Conservation (phyloP, 1,140 invertebrate species). For the Caenorhabditis latens region DNA sequence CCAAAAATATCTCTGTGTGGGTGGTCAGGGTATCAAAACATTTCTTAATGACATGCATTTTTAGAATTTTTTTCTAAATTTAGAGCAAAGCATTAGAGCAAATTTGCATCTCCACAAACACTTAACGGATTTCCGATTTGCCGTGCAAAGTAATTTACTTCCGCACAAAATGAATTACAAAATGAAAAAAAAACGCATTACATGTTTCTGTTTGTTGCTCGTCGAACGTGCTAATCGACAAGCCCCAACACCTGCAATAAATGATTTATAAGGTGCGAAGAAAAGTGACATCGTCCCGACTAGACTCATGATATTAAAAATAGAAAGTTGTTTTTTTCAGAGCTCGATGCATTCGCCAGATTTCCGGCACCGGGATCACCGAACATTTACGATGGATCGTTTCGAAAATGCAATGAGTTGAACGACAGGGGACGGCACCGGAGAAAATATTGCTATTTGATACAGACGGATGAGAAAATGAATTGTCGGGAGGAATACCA, state of each 20-base stretch:
- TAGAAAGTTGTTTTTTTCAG: neutral
- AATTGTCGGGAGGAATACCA: conserved; percentile 5
- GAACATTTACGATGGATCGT: conserved; percentile 39
- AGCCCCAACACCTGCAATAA: neutral
- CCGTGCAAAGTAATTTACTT: neutral
- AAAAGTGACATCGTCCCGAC: conserved; percentile 15
- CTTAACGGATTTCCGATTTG: neutral
- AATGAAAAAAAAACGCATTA: neutral
- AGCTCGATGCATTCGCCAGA: conserved; percentile 32
- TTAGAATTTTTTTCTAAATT: too few species aligned
- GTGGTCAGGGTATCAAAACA: too few species aligned
- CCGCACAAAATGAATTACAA: conserved; percentile 5
- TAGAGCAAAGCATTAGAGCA: too few species aligned
- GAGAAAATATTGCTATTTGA: conserved; percentile 42
- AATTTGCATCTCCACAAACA: too few species aligned
- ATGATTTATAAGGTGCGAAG: neutral
- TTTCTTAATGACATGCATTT: too few species aligned
- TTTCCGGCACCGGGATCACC: conserved; percentile 10
- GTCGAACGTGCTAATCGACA: neutral
- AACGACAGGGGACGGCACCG: conserved; percentile 9
- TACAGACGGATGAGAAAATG: neutral
- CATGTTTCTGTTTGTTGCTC: neutral
- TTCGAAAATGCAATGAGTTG: conserved; percentile 33
- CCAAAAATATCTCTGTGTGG: too few species aligned
- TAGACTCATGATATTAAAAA: neutral